Evolutionary conservation across 2,888 invertebrate genomes (phyloP).

Genomic region (Dermolepida albohirtum): DNA sequence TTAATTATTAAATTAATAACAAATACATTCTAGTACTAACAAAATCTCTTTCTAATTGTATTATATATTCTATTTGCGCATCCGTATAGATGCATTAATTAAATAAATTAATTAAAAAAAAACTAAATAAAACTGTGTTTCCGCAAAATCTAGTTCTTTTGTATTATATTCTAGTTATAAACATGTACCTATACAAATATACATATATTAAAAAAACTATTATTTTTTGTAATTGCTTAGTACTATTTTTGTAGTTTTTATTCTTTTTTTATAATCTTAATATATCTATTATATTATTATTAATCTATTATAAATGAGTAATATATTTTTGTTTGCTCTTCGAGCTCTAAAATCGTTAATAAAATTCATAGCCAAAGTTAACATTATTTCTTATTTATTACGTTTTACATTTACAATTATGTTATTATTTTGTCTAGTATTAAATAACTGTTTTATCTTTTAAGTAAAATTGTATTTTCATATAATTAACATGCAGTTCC

Average conservation of each 20-base stretch:
- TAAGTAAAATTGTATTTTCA: conserved; percentile 47
- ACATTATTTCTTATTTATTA: conserved; percentile 61
- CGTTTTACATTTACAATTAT: conserved; percentile 50
- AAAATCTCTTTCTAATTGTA: conserved; percentile 6
- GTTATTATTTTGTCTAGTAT: conserved; percentile 45
- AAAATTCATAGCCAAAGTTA: conserved; percentile 64
- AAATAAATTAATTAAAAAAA: conserved; percentile 20
- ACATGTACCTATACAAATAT: conserved; percentile 40
- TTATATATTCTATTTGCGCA: conserved; percentile 36
- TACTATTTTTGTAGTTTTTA: conserved; percentile 40
- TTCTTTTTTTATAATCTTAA: conserved; percentile 41
- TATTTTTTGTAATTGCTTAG: conserved; percentile 38
- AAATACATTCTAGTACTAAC: conserved; percentile 1
- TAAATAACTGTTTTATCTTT: conserved; percentile 46
- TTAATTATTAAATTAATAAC: conserved; percentile 1
- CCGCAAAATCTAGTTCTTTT: conserved; percentile 41
- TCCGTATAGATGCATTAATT: conserved; percentile 1
- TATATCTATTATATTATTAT: conserved; percentile 41
- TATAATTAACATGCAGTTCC: conserved; percentile 28
- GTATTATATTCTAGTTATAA: conserved; percentile 42
- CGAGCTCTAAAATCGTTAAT: conserved; percentile 52
- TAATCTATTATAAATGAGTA: conserved; percentile 43
- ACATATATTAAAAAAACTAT: conserved; percentile 29
- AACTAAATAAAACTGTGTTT: conserved; percentile 34
- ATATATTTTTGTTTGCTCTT: conserved; percentile 49